phyloP scores from a whole-genome alignment of 1,140 invertebrate species.

The Zaprionus africanus region DNA sequence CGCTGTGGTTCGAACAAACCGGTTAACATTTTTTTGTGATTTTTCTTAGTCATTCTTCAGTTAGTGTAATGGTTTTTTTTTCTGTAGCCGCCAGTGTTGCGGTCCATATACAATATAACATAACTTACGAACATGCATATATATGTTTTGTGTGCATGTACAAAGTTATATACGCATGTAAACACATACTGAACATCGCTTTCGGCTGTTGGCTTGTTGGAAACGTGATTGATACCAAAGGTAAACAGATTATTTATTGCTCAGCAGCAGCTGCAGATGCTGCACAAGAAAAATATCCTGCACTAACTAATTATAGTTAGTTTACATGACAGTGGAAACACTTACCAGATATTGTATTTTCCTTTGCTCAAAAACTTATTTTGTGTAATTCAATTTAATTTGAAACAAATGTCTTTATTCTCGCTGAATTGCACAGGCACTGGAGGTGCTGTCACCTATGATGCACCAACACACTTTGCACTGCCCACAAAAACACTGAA shows the following conservation, averaged over 20 bases:
- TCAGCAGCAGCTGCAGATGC: not conserved
- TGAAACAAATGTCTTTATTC: conserved; percentile 1
- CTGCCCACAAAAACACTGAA: conserved; percentile 19
- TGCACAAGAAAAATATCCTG: not conserved
- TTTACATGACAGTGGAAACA: not conserved
- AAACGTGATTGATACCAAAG: conserved; percentile 3
- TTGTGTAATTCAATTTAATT: not conserved
- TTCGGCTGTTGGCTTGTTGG: not conserved
- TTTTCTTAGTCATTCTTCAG: conserved; percentile 78
- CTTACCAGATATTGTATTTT: not conserved
- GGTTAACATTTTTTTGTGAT: conserved; percentile 75
- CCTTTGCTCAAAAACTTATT: not conserved
- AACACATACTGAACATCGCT: not conserved
- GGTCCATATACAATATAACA: conserved; percentile 28
- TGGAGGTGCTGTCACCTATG: not conserved
- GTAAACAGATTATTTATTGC: conserved; percentile 6
- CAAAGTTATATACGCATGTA: not conserved
- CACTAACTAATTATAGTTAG: conserved; percentile 3
- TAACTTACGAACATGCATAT: conserved; percentile 17
- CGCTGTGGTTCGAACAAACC: conserved; percentile 74
- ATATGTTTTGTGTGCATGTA: conserved; percentile 1
- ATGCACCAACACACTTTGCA: conserved; percentile 8
- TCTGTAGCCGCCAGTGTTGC: conserved; percentile 35
- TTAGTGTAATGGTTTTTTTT: conserved; percentile 57
- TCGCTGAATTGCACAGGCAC: not conserved